Conservation (phyloP, 2,888 invertebrate species). For the Drosophila melanosoma region DNA sequence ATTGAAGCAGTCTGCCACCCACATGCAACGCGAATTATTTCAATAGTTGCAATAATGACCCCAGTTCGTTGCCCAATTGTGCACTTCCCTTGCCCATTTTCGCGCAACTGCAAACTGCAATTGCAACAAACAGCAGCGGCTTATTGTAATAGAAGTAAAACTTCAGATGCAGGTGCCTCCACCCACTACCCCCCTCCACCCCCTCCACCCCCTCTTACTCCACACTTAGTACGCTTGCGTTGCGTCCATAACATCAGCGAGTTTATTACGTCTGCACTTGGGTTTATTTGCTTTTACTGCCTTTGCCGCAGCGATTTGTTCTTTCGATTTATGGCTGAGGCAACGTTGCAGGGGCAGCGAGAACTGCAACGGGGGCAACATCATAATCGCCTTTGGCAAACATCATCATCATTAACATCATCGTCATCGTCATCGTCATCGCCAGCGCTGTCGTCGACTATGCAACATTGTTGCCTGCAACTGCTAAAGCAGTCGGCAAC, state of each 20-base stretch:
- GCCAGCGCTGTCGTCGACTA: conserved; percentile 30
- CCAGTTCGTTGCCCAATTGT: conserved; percentile 67
- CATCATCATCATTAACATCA: conserved; percentile 37
- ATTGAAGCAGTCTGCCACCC: conserved; percentile 56
- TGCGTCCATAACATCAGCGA: conserved; percentile 73
- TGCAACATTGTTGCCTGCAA: conserved; percentile 72
- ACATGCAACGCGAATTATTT: conserved; percentile 67
- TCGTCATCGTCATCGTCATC: conserved; percentile 39
- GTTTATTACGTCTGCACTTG: conserved; percentile 82
- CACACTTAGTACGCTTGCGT: conserved; percentile 8
- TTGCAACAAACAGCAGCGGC: neutral
- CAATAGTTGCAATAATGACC: conserved; percentile 77
- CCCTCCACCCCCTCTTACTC: neutral
- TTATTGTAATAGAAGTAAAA: conserved; percentile 28
- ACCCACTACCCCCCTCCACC: neutral
- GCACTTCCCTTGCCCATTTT: conserved; percentile 49
- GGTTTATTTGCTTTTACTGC: conserved; percentile 82
- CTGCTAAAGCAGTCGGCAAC: conserved; percentile 22
- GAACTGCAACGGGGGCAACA: conserved; percentile 45
- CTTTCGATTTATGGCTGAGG: conserved; percentile 77
- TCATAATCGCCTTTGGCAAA: conserved; percentile 38
- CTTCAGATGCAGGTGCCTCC: conserved; percentile 41
- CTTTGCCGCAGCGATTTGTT: conserved; percentile 82
- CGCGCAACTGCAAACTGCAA: conserved; percentile 35
- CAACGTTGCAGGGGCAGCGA: conserved; percentile 16